These are phyloP conservation scores for Chionis minor DNA, from an alignment of 2,113 vertebrate species.

Conservation along the genomic window DNA sequence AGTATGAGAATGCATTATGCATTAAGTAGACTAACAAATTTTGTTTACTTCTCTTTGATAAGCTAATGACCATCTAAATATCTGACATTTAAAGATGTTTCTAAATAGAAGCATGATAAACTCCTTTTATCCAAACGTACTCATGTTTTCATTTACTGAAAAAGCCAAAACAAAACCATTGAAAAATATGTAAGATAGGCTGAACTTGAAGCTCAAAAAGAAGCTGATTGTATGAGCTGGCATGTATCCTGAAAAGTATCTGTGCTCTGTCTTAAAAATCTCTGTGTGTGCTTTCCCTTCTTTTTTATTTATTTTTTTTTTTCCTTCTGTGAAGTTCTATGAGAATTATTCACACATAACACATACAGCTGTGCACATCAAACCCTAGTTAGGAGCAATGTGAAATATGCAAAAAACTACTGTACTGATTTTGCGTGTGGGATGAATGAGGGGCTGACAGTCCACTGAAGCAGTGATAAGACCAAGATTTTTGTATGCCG, in stretches of 20 bases:
- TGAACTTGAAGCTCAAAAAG: background rate
- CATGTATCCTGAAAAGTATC: background rate
- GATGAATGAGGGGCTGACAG: background rate
- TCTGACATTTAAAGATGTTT: background rate
- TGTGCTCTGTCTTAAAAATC: background rate
- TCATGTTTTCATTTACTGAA: background rate
- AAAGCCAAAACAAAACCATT: background rate
- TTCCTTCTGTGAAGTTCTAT: background rate
- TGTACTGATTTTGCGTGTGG: background rate
- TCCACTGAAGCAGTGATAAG: slow-evolving; percentile 56
- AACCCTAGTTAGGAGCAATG: background rate
- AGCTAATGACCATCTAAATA: background rate
- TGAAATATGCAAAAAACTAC: background rate
- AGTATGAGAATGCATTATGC: background rate
- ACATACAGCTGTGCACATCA: background rate
- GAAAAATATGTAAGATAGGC: background rate
- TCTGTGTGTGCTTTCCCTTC: background rate
- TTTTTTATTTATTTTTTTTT: background rate
- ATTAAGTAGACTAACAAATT: background rate
- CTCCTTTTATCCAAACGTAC: background rate
- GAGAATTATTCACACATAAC: background rate
- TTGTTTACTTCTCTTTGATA: background rate
- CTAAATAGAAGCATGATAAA: background rate
- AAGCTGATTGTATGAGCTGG: background rate
- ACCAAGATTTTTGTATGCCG: slow-evolving; percentile 21